Evolutionary conservation across 2,797 vertebrate species (phyloP), one percentile per base, ranked within the genome.

Genomic region (Cyclopterus lumpus): DNA sequence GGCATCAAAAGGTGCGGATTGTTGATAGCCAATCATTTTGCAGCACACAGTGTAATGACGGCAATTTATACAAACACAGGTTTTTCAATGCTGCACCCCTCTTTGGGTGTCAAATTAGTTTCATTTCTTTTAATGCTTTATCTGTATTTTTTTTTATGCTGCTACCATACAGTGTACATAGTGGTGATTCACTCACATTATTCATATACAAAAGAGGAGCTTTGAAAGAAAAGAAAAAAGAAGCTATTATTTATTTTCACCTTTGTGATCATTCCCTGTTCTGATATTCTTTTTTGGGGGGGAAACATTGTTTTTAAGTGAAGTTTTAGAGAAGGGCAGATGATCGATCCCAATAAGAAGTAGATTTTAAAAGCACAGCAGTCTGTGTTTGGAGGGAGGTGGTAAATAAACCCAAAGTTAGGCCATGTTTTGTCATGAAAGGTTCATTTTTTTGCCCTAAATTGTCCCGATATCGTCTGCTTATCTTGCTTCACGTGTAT

Each of bases 1-100:
- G 64, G 62, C 77, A 82, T 88, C 79, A 84, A 87, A 85, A 79
- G 36, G 38, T 58, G 20, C 54, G 63, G 71, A 84, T 84, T 76
- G 81, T 63, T 63, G 67, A 83, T 81, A 80, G 78, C 66, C 75
- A 76, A 79, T 88, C 71, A 60, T 66, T 74, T 73, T 67, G 74
- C 30, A 2, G n/a, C 22, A 71, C 62, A 75, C 77, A 61, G 77
- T 40, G 32, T 69, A 68, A 79, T 76, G 54, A 83, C 40, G 64
- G 53, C 44, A 79, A 70, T 80, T 82, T 77, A 61, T 73, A 57
- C 16, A 80, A 80, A 82, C 63, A 76, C 28, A 26, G 15, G 6
- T 66, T 82, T 82, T 73, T 75, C 26, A 74, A 54, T 51, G 24
- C 15, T 8, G 3, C 3, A 2, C 16, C 38, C 42, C 28, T 70